These are phyloP conservation scores for Bufotes viridis DNA, from an alignment of 2,797 vertebrate species.

Conservation along the genomic window DNA sequence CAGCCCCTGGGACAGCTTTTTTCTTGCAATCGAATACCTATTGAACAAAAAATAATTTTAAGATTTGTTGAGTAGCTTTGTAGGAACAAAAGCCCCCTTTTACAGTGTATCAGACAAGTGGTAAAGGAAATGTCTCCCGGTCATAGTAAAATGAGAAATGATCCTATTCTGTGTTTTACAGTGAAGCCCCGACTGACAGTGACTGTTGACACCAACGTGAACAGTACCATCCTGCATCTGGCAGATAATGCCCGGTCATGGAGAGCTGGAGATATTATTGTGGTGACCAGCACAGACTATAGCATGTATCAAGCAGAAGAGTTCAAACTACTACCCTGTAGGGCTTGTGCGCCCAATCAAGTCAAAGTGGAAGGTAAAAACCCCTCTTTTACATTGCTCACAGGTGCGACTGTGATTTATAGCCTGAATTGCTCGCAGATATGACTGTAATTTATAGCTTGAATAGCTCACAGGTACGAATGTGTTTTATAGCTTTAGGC, in stretches of 20 bases:
- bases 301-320: conserved; percentile 78
- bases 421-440: neutral
- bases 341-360: conserved; percentile 77
- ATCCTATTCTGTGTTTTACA: conserved; percentile 64
- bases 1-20: too few species aligned
- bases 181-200: conserved; percentile 88
- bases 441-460: too few species aligned
- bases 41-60: too few species aligned
- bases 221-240: conserved; percentile 84
- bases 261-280: conserved; percentile 70
- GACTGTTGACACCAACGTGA: conserved; percentile 80
- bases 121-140: neutral
- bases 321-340: conserved; percentile 73
- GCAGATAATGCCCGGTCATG: conserved; percentile 73
- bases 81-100: neutral
- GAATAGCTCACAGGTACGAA: neutral
- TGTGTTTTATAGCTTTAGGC: too few species aligned
- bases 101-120: neutral
- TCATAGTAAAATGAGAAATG: neutral
- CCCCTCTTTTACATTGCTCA: neutral
- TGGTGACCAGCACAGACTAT: conserved; percentile 75
- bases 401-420: neutral
- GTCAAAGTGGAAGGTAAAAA: conserved; percentile 85
- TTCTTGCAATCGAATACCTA: too few species aligned
- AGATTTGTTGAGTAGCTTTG: too few species aligned